Evolutionary conservation across 1,140 invertebrate genomes (phyloP), one percentile per base, ranked within the genome.

Genomic region (Atta texana): DNA sequence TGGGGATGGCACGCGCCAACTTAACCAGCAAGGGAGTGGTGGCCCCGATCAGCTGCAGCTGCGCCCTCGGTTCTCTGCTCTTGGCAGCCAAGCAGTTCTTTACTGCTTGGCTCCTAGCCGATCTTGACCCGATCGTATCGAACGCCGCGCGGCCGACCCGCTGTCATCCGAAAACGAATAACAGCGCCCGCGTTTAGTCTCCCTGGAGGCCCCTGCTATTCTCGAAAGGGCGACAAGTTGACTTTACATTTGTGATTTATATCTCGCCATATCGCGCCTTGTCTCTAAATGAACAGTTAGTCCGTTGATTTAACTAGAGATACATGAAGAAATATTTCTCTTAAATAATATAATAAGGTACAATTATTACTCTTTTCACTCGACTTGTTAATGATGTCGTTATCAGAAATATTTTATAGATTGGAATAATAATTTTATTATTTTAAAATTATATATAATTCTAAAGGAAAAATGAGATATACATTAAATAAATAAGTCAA

Each of bases 1-100:
- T 86, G 90, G 92, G 91, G 92, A 94, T 92, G 94, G 94, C 94
- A 94, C 94, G 94, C 92, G 94, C 93, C 93, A 92, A 92, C 90
- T 53, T 57, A 74, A 86, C 69, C 85, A 85, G 72, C 85, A 88
- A 87, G 55, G 80, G 87, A 87, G 88, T 75, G 76, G 89, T 85
- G 86, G 89, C 89, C 84, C 68, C 76, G 87, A 89, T 89, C 88
- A 77, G 76, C 71, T 85, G 90, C 90, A 91, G 90, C 90, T 91
- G 90, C 88, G 90, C 89, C 89, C 87, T 91, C 89, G 76, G 90
- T 91, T 90, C 87, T 74, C 71, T 77, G 85, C 87, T 91, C 89
- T 90, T 90, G 89, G 89, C 91, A 92, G 89, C 88, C 88, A 88
- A 90, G 57, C 81, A 87, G 89, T 87, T 88, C 81, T 91, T 87